phyloP scores from a whole-genome alignment of 2,797 vertebrate species.

The Cetoscarus ocellatus region DNA sequence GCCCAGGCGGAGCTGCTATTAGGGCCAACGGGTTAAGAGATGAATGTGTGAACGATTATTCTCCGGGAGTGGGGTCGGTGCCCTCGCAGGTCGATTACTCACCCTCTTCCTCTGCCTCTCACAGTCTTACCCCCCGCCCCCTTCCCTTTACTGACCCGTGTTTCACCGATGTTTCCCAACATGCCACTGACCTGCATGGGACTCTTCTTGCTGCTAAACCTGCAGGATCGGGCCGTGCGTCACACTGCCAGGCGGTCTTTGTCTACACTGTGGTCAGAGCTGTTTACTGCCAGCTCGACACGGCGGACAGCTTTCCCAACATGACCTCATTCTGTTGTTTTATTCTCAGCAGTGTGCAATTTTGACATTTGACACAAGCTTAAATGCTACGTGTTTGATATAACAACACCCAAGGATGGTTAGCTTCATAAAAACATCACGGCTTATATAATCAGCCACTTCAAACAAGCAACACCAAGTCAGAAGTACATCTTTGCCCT shows the following conservation, averaged over 20 bases:
- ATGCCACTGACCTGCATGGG: constrained; percentile 21
- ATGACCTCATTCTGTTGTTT: constrained; percentile 39
- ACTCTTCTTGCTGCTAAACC: constrained; percentile 16
- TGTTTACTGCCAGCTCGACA: constrained; percentile 40
- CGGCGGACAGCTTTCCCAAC: constrained; percentile 2
- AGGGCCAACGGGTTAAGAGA: constrained; percentile 75
- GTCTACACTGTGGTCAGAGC: constrained; percentile 18
- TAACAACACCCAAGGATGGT: neutral
- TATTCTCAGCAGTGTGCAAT: constrained; percentile 19
- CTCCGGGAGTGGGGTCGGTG: constrained; percentile 72
- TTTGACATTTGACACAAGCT: constrained; percentile 21
- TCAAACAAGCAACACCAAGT: neutral
- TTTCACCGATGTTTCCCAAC: constrained; percentile 44
- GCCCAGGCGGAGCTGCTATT: constrained; percentile 72
- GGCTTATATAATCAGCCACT: neutral
- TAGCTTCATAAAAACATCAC: neutral
- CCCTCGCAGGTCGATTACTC: constrained; percentile 55
- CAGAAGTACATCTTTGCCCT: neutral
- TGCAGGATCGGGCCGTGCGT: constrained; percentile 6
- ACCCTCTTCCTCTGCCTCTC: constrained; percentile 11
- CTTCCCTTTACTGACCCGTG: constrained; percentile 41
- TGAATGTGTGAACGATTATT: constrained; percentile 82
- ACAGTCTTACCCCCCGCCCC: constrained; percentile 1
- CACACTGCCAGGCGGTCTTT: constrained; percentile 1
- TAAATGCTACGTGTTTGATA: neutral